phyloP scores from a whole-genome alignment of 1,140 invertebrate genomes.

The Drosophila athabasca region DNA sequence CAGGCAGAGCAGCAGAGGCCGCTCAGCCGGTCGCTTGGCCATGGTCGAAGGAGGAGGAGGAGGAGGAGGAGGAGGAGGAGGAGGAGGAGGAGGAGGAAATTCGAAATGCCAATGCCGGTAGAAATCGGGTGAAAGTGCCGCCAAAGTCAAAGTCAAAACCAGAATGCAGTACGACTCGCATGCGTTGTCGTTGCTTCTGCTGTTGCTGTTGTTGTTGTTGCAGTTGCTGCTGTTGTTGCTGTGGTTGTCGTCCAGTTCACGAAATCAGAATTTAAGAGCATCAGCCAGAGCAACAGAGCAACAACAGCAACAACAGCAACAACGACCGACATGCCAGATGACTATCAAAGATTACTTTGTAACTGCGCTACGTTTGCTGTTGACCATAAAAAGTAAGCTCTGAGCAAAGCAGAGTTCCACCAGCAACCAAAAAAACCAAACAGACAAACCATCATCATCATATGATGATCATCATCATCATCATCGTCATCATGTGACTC shows the following conservation, averaged over 20 bases:
- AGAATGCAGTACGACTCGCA: conserved; percentile 53
- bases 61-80: conserved; percentile 41
- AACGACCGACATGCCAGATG: conserved; percentile 62
- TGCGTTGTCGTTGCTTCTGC: conserved; percentile 48
- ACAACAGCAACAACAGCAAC: conserved; percentile 28
- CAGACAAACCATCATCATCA: conserved; percentile 26
- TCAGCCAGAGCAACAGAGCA: conserved; percentile 23
- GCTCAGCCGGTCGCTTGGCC: conserved; percentile 1
- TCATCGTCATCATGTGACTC: conserved; percentile 48
- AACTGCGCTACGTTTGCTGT: conserved; percentile 56
- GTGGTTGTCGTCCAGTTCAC: conserved; percentile 57
- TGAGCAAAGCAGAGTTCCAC: conserved; percentile 38
- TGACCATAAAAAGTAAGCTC: conserved; percentile 74
- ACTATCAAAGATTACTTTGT: conserved; percentile 73
- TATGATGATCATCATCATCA: neutral
- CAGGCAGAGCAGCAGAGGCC: conserved; percentile 20
- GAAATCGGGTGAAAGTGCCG: conserved; percentile 80
- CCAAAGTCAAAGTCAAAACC: conserved; percentile 63
- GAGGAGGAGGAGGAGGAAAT: conserved; percentile 45
- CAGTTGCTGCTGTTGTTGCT: conserved; percentile 1
- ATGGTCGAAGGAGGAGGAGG: conserved; percentile 7
- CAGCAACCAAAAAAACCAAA: conserved; percentile 57
- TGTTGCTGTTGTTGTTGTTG: neutral
- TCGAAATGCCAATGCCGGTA: conserved; percentile 75
- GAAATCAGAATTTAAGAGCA: conserved; percentile 80